Conservation (phyloP, 2,888 invertebrate genomes). For the Pharmacophagus antenor region DNA sequence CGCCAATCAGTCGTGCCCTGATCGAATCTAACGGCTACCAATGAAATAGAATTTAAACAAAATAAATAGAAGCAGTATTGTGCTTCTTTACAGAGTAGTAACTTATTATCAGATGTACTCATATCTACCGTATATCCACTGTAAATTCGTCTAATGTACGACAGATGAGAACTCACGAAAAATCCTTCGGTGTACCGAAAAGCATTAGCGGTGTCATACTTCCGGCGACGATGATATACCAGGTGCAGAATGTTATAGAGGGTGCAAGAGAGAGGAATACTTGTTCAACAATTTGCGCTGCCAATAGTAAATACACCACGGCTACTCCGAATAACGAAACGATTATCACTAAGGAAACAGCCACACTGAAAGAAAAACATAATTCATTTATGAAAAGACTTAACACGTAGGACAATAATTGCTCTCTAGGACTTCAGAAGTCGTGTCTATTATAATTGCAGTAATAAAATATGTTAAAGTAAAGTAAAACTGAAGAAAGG, state of each 20-base stretch:
- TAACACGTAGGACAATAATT: too few relatives aligned
- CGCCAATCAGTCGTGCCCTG: too few relatives aligned
- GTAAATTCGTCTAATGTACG: too few relatives aligned
- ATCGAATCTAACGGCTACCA: too few relatives aligned
- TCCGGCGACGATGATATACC: conserved; percentile 83
- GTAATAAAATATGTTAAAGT: too few relatives aligned
- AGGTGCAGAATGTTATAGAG: conserved; percentile 80
- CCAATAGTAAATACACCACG: conserved; percentile 84
- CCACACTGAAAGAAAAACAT: conserved; percentile 47
- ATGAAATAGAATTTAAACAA: too few relatives aligned
- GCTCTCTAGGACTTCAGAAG: too few relatives aligned
- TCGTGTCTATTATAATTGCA: too few relatives aligned
- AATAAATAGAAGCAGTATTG: too few relatives aligned
- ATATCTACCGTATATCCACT: too few relatives aligned
- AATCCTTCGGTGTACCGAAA: conserved; percentile 86
- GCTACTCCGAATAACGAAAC: conserved; percentile 84
- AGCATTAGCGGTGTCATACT: conserved; percentile 83
- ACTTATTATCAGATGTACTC: neutral
- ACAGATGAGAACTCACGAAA: conserved; percentile 77
- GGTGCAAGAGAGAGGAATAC: conserved; percentile 74
- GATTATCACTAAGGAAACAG: conserved; percentile 83
- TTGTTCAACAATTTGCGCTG: conserved; percentile 83
- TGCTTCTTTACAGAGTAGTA: too few relatives aligned
- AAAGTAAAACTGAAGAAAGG: too few relatives aligned
- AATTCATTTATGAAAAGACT: neutral